Base-by-base conservation (phyloP, 1,140 invertebrate species). In the Neodiprion lecontei region DNA sequence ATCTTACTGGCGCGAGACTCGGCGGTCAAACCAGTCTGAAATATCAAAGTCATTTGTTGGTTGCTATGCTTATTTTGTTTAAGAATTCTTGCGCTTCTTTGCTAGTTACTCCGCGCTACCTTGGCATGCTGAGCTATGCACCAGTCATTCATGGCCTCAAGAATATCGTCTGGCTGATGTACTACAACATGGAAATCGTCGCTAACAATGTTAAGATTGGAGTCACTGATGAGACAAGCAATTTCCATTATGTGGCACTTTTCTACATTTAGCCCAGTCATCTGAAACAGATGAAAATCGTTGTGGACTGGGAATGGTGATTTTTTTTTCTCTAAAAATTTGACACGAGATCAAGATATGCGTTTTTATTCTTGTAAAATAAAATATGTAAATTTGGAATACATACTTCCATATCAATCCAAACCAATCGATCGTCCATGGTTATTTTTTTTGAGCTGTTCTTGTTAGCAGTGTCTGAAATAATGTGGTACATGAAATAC, bases 231-330 rank as follows among this genome's bases (percentile, higher is more conserved):
- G 49, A 98, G 82, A 85, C 95, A 96, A 0, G 96, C 95, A 75
- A 97, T 91, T 90, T 99, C 97, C 77, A 99, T 84, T 48, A 99
- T 95, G 75, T 93, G 91, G 85, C 96, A 93, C 74, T 89, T 93
- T 1, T 94, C 89, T 69, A 94, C 83, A 86, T 98, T 91, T 12
- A 99, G 85, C 7, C 93, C 93, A 48, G 83, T 83, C 79, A 88
- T 79, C 87, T 88, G n/a, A 72, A 83, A 81, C 72, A 75, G 72
- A 21, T 74, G 49, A 48, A 40, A 66, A 49, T 71, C 53, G 47
- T 53, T 40, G 70, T 72, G 9, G 66, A 69, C 76, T 40, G 17
- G 53, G 28, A 21, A 47, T 40, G 28, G n/a, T n/a, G 48, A 14
- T 71, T 67, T 53, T 70, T 70, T 49, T 28, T 72, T 68, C 48